These are phyloP conservation scores for Monopterus albus DNA, from an alignment of 2,113 vertebrate species.

Conservation along the genomic window DNA sequence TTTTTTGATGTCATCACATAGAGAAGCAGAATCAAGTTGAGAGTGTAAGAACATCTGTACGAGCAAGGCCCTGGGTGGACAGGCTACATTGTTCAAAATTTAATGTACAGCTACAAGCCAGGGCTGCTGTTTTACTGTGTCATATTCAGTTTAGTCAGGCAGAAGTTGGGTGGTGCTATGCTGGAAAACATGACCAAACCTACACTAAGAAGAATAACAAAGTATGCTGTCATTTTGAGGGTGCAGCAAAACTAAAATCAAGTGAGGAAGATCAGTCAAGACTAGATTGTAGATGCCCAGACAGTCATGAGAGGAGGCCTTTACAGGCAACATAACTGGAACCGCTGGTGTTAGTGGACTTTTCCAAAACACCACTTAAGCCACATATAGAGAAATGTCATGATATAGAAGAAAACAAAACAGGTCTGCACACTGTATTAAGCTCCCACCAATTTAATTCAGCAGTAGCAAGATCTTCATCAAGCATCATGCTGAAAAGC, in stretches of 20 bases:
- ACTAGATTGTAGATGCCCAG: not conserved
- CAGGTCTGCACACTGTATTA: too few relatives aligned
- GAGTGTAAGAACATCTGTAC: not conserved
- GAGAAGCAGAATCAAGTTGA: too few relatives aligned
- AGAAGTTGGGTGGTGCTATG: not conserved
- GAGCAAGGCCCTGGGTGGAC: not conserved
- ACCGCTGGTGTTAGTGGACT: too few relatives aligned
- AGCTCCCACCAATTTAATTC: too few relatives aligned
- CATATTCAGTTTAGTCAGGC: not conserved
- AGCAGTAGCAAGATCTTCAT: too few relatives aligned
- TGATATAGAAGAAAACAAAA: too few relatives aligned
- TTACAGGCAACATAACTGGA: too few relatives aligned
- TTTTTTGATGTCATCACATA: not conserved
- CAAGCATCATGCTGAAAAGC: too few relatives aligned
- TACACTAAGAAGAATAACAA: not conserved
- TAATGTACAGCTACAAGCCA: not conserved
- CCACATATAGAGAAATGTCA: too few relatives aligned
- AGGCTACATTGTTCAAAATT: too few relatives aligned
- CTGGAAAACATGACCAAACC: not conserved
- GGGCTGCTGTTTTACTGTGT: not conserved
- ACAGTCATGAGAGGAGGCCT: not conserved
- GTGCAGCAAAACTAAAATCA: not conserved
- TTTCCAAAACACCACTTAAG: too few relatives aligned
- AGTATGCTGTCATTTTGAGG: not conserved
- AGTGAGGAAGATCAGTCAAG: not conserved